phyloP scores from a whole-genome alignment of 2,797 vertebrate genomes.

The Valencia hispanica region DNA sequence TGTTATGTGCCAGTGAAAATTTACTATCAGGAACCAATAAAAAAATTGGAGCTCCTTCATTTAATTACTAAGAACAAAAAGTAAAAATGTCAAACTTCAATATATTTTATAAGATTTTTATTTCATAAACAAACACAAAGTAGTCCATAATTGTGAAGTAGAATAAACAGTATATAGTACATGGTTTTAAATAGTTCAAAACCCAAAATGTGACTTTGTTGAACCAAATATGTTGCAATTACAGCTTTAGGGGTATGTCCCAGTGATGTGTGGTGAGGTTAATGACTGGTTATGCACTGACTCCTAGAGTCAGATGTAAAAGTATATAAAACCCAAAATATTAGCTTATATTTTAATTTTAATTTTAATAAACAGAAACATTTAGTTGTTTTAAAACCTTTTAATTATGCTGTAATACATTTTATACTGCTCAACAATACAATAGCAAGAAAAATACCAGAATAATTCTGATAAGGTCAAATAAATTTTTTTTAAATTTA shows the following conservation, averaged over 20 bases:
- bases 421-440: not conserved
- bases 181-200: not conserved
- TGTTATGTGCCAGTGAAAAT: not conserved
- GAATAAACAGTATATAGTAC: not conserved
- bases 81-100: not conserved
- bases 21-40: not conserved
- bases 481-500: no score
- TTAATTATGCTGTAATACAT: not conserved
- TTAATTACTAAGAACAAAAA: not conserved
- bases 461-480: not conserved
- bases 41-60: not conserved
- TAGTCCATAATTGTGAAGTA: not conserved
- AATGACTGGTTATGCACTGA: no score
- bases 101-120: not conserved
- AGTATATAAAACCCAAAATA: no score
- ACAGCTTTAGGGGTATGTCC: no score
- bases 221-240: no score
- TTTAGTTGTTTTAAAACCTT: no score
- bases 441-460: not conserved
- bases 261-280: no score
- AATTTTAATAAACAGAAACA: no score
- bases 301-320: no score
- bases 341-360: no score
- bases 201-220: no score
- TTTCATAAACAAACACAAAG: not conserved